Evolutionary conservation across 2,113 vertebrate species (phyloP).

Genomic region (Pygoscelis adeliae): DNA sequence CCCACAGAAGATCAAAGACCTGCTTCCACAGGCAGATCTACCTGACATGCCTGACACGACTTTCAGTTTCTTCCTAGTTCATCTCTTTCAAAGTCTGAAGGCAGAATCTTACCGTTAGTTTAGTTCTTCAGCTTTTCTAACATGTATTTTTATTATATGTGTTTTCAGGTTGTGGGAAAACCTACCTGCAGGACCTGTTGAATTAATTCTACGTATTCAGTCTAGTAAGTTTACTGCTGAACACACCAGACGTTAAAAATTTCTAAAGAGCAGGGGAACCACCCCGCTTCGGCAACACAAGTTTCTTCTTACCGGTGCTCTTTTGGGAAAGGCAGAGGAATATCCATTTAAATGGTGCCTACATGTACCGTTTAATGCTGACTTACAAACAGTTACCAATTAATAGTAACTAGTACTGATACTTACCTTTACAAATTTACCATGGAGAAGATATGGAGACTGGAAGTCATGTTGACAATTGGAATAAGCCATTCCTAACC

Average conservation of each 20-base stretch:
- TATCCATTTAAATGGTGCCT: neutral
- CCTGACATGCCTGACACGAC: neutral
- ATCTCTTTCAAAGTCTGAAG: neutral
- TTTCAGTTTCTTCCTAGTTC: neutral
- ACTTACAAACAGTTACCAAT: neutral
- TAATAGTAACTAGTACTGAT: neutral
- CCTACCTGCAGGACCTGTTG: neutral
- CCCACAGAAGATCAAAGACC: neutral
- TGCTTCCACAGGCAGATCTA: neutral
- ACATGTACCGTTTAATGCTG: neutral
- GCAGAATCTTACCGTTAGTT: neutral
- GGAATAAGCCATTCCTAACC: slow-evolving; percentile 90
- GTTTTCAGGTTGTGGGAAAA: neutral
- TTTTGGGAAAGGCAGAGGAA: neutral
- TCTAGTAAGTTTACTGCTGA: neutral
- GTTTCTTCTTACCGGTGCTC: neutral
- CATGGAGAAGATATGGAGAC: slow-evolving; percentile 86
- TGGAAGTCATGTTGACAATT: slow-evolving; percentile 94
- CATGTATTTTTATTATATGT: neutral
- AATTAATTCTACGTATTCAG: neutral
- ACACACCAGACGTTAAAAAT: neutral
- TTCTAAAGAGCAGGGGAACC: neutral
- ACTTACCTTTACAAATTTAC: slow-evolving; percentile 87
- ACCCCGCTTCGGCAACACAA: neutral
- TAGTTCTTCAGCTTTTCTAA: neutral